Evolutionary conservation across 2,888 invertebrate genomes (phyloP).

Genomic region (Harpagoxenus sublaevis): DNA sequence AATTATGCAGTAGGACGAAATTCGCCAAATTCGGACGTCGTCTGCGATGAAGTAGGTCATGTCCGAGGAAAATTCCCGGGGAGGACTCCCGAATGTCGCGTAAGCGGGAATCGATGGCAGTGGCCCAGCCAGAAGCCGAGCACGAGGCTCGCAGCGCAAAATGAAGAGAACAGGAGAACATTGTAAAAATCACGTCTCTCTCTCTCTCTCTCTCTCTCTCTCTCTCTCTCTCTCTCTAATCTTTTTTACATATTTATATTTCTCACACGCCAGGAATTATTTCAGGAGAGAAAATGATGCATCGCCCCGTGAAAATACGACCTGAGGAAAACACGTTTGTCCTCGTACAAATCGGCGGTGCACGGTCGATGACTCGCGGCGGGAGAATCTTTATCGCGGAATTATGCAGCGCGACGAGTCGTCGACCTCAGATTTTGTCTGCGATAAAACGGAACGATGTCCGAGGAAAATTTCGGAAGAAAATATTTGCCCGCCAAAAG

Average conservation of each 20-base stretch:
- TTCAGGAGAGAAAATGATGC: neutral
- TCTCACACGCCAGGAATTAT: neutral
- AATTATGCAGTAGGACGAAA: constrained; percentile 38
- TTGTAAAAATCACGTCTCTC: neutral
- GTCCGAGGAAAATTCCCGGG: constrained; percentile 36
- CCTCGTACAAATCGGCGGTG: constrained; percentile 36
- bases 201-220: too few relatives aligned
- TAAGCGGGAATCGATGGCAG: constrained; percentile 29
- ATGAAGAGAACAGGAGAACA: neutral
- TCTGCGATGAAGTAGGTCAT: constrained; percentile 36
- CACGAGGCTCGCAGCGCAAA: neutral
- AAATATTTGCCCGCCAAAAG: neutral
- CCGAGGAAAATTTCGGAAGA: constrained; percentile 18
- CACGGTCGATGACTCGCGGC: constrained; percentile 28
- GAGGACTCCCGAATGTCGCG: neutral
- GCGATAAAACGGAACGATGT: constrained; percentile 21
- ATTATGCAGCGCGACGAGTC: constrained; percentile 49
- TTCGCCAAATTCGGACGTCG: constrained; percentile 47
- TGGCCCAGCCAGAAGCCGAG: neutral
- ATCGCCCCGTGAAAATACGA: constrained; percentile 30
- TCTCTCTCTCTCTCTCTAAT: neutral
- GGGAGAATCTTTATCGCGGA: constrained; percentile 41
- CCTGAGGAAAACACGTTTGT: constrained; percentile 22
- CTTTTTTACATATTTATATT: neutral
- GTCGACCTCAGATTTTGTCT: constrained; percentile 42